Conservation (phyloP, 2,888 invertebrate genomes). For the Lamellibrachia satsuma region DNA sequence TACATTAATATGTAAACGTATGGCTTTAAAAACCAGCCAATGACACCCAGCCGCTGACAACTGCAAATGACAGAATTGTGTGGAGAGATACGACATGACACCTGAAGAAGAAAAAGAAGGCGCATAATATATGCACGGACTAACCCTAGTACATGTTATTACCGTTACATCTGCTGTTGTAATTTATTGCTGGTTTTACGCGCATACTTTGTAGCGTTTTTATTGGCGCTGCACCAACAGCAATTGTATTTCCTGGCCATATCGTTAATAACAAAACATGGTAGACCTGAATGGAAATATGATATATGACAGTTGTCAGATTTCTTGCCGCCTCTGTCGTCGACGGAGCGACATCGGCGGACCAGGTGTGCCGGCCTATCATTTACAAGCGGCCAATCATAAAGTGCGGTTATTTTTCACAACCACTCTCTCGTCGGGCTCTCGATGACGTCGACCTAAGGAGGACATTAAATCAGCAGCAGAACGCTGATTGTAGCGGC, state of each 20-base stretch:
- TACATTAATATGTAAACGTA: too few relatives aligned
- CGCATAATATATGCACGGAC: neutral
- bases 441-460: neutral
- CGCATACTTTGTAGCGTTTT: neutral
- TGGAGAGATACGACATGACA: too few relatives aligned
- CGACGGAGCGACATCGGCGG: neutral
- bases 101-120: too few relatives aligned
- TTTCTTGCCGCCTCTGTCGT: conserved; percentile 3
- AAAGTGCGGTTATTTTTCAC: neutral
- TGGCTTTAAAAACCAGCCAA: too few relatives aligned
- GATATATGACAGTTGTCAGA: neutral
- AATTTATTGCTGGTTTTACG: neutral
- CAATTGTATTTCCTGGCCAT: neutral
- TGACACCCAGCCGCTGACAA: too few relatives aligned
- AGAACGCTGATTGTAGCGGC: neutral
- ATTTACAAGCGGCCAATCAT: neutral
- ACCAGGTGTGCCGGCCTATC: neutral
- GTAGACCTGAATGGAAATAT: neutral
- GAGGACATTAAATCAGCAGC: neutral
- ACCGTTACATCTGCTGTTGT: neutral
- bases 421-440: neutral
- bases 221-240: neutral
- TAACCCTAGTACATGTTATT: neutral
- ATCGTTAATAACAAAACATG: neutral
- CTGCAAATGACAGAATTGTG: too few relatives aligned